Conservation (phyloP, 2,797 vertebrate genomes). For the Gallinago nigripennis region DNA sequence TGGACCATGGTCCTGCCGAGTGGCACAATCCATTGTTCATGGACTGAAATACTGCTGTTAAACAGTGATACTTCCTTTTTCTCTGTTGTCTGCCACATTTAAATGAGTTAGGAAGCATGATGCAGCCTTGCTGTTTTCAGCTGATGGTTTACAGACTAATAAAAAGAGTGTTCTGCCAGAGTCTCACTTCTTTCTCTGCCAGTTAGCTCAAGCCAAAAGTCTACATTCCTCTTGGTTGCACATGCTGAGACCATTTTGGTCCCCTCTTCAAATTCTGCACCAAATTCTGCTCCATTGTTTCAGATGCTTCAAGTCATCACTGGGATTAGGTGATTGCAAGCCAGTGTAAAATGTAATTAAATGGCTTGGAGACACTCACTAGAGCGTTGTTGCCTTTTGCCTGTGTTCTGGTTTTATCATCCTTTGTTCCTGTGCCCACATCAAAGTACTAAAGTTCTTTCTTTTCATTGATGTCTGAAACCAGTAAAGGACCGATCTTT, state of each 20-base stretch:
- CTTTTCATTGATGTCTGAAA: neutral
- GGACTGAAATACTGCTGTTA: neutral
- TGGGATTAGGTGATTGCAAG: neutral
- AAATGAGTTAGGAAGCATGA: neutral
- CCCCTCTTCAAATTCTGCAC: neutral
- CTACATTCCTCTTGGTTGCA: neutral
- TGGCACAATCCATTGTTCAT: neutral
- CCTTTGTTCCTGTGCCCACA: neutral
- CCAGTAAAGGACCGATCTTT: neutral
- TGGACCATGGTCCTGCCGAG: neutral
- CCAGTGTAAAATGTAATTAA: slow-evolving; percentile 10
- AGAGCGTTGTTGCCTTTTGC: neutral
- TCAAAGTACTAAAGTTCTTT: neutral
- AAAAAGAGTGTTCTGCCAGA: neutral
- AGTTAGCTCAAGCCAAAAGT: neutral
- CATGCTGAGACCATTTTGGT: neutral
- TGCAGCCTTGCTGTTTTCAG: neutral
- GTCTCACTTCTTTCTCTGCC: neutral
- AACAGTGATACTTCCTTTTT: neutral
- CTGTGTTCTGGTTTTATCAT: neutral
- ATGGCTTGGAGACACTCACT: neutral
- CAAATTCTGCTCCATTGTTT: neutral
- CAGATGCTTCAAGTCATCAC: neutral
- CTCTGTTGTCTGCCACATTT: neutral
- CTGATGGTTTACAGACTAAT: neutral